phyloP scores from a whole-genome alignment of 1,140 invertebrate genomes.

The Euura lappo region DNA sequence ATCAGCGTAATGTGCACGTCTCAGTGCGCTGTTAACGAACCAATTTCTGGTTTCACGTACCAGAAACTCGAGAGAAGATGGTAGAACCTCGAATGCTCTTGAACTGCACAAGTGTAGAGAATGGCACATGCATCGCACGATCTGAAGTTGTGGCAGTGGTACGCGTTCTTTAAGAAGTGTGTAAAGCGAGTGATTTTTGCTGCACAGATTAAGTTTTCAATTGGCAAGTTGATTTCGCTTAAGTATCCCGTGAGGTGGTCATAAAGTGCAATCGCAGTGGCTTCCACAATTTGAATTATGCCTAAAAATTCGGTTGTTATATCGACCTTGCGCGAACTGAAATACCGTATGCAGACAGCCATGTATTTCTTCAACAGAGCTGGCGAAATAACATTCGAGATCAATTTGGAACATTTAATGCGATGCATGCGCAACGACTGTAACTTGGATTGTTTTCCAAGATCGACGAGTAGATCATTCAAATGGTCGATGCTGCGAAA shows the following conservation, averaged over 20 bases:
- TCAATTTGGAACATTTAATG: conserved; percentile 10
- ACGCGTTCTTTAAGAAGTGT: conserved; percentile 25
- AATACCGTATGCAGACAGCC: conserved; percentile 29
- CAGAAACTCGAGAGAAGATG: conserved; percentile 32
- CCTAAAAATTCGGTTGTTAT: conserved; percentile 30
- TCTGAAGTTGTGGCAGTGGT: conserved; percentile 23
- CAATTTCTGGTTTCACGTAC: conserved; percentile 33
- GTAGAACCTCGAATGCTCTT: conserved; percentile 30
- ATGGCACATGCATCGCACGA: conserved; percentile 31
- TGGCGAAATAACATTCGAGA: neutral
- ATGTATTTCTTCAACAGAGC: conserved; percentile 26
- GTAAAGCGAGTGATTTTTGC: conserved; percentile 29
- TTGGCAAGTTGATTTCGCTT: conserved; percentile 10
- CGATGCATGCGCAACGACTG: conserved; percentile 17
- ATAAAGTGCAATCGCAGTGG: conserved; percentile 22
- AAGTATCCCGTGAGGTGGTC: conserved; percentile 18
- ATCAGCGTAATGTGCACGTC: conserved; percentile 26
- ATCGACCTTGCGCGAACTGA: conserved; percentile 16
- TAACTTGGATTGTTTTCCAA: conserved; percentile 16
- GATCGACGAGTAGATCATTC: conserved; percentile 16
- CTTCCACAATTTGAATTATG: conserved; percentile 21
- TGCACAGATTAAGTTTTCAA: conserved; percentile 25
- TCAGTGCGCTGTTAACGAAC: conserved; percentile 27
- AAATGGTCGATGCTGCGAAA: conserved; percentile 12
- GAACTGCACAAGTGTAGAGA: conserved; percentile 29